Percentiles rank a stretch among this genome's conserved stretches.
Evolutionary conservation across 2,797 vertebrate genomes (phyloP).

Genomic region (Typhlichthys subterraneus): DNA sequence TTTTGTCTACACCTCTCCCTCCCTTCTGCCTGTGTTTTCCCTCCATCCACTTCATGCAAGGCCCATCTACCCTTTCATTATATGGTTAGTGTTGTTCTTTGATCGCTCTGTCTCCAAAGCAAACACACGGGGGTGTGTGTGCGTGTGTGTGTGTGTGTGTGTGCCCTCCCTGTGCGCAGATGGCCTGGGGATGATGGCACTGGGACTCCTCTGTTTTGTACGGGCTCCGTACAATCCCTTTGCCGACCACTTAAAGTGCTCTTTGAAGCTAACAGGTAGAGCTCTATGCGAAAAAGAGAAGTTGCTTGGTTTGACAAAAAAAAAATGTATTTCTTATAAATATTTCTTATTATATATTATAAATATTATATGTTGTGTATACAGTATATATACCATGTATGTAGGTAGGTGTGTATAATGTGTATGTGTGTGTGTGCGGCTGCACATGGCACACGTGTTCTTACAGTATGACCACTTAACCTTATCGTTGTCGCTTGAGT

Average conservation of each 20-base stretch:
- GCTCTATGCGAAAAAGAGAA: conserved; percentile 59
- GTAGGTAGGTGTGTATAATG: not conserved
- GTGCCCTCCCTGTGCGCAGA: conserved; percentile 62
- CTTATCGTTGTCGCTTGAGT: not conserved
- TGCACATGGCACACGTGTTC: not conserved
- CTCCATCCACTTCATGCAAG: conserved; percentile 57
- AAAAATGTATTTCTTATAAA: conserved; percentile 38
- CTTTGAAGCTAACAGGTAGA: conserved; percentile 77
- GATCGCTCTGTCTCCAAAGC: conserved; percentile 77
- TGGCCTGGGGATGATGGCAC: conserved; percentile 57
- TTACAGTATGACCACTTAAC: not conserved
- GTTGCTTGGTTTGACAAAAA: conserved; percentile 50
- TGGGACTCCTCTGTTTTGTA: conserved; percentile 71
- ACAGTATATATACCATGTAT: not conserved
- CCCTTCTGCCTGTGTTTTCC: conserved; percentile 24
- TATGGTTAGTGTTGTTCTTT: conserved; percentile 79
- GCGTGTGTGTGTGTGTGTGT: conserved; percentile 46
- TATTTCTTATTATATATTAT: not conserved
- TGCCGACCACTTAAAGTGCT: conserved; percentile 61
- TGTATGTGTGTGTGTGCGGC: not conserved
- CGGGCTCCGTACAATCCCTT: conserved; percentile 65
- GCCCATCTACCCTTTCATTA: conserved; percentile 77
- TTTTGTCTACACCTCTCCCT: conserved; percentile 66
- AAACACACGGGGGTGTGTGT: conserved; percentile 62
- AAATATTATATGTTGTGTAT: not conserved